These are phyloP conservation scores for Rhynchophorus ferrugineus DNA, from an alignment of 1,140 invertebrate genomes.

Conservation along the genomic window DNA sequence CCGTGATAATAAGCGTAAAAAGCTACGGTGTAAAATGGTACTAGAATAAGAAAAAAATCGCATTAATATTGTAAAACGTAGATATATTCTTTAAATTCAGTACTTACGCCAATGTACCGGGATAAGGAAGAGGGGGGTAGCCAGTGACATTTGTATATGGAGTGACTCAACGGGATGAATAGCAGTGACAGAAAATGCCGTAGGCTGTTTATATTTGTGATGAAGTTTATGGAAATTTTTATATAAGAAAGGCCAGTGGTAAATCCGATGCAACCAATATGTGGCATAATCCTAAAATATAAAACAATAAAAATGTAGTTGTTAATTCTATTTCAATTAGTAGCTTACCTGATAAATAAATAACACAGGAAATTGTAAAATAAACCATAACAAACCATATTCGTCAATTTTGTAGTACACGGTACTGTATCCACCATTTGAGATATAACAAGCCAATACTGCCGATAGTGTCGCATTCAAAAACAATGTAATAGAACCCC, in stretches of 20 bases:
- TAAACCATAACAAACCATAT: conserved; percentile 57
- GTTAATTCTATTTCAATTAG: neutral
- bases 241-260: conserved; percentile 62
- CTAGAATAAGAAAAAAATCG: conserved; percentile 38
- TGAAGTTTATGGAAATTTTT: conserved; percentile 67
- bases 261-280: conserved; percentile 59
- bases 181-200: conserved; percentile 64
- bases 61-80: neutral
- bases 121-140: conserved; percentile 49
- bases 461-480: conserved; percentile 49
- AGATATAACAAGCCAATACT: conserved; percentile 55
- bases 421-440: conserved; percentile 55
- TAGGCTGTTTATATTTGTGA: conserved; percentile 68
- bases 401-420: conserved; percentile 58
- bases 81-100: neutral
- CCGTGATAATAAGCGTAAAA: conserved; percentile 67
- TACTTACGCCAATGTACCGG: conserved; percentile 58
- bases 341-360: conserved; percentile 52
- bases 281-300: conserved; percentile 56
- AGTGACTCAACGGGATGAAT: conserved; percentile 63
- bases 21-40: conserved; percentile 48
- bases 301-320: neutral
- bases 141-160: conserved; percentile 51
- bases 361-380: conserved; percentile 56
- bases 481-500: conserved; percentile 53